A percentile compares a stretch with the other conserved stretches of the same genome.
phyloP scores from a whole-genome alignment of 2,888 invertebrate genomes.

The Lysandra coridon region DNA sequence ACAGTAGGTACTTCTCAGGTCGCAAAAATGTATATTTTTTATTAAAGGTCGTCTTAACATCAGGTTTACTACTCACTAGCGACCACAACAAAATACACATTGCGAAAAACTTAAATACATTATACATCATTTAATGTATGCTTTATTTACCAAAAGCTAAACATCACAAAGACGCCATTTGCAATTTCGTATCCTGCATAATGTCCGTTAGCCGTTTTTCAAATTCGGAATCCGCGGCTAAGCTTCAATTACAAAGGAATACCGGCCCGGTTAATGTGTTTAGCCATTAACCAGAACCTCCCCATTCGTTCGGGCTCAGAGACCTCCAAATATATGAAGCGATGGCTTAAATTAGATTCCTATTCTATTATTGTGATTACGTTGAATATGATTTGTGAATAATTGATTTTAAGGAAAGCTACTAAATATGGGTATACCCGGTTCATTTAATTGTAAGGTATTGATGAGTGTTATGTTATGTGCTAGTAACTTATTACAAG shows the following conservation, averaged over 20 bases:
- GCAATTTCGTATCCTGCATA: conserved; percentile 12
- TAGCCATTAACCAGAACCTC: conserved; percentile 6
- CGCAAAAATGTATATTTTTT: no score
- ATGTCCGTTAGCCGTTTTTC: conserved; percentile 9
- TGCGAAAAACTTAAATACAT: not conserved
- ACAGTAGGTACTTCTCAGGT: no score
- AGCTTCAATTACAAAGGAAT: conserved; percentile 20
- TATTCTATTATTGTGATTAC: not conserved
- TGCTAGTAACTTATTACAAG: no score
- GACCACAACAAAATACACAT: no score
- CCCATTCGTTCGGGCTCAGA: conserved; percentile 6
- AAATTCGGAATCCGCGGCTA: conserved; percentile 7
- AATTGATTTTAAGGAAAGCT: no score
- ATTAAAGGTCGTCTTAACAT: no score
- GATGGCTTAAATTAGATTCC: conserved; percentile 9
- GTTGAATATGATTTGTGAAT: not conserved
- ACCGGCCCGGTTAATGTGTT: conserved; percentile 5
- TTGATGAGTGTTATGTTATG: no score
- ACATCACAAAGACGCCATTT: not conserved
- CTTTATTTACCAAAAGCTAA: not conserved
- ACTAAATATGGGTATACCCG: no score
- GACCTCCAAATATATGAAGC: not conserved
- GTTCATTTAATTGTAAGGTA: no score
- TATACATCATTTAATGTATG: not conserved
- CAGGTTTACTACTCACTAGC: no score